Base-by-base conservation (phyloP, 1,140 invertebrate species). In the Drosophila obscura region DNA sequence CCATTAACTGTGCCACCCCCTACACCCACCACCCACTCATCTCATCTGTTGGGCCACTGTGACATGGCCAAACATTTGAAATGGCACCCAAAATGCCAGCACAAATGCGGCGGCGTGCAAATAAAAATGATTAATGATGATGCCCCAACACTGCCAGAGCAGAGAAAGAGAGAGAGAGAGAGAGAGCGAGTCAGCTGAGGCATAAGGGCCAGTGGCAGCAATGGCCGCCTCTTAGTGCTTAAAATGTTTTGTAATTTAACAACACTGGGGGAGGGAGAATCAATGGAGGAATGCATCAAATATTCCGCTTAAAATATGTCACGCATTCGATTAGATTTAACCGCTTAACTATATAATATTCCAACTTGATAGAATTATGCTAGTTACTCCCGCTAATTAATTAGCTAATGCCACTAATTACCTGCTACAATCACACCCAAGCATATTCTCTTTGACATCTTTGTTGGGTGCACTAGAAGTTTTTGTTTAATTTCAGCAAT, bases 71-170 rank as follows among this genome's bases (percentile, higher is more conserved):
- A 39, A 39, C 73, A 72, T 81, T 87, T 87, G 77, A 73, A 77
- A 68, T 62, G 72, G 75, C 35, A 28, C 49, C 65, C 64, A 85
- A 77, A 85, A 85, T 81, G 82, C 82, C 82, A 81, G 65, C 48
- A 78, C 82, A 81, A 89, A 84, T 90, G 85, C 81, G 85, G 77
- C 77, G 75, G 80, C 85, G 77, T 83, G 88, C 89, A 90, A 90
- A 90, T 90, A 90, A 90, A 90, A 90, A 90, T 90, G 88, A 90
- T 90, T 90, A 91, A 90, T 90, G 88, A 91, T 90, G 80, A 90
- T 90, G 89, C 90, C 76, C 72, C 11, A 13, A 72, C 52, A 72
- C 52, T 83, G 83, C 83, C 80, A 79, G 48, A 62, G 35, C 9
- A 13, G 35, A 39, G 35, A 4, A 11, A 6, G 26, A 28, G 35